phyloP scores from a whole-genome alignment of 2,113 vertebrate species.

The Mastomys natalensis region DNA sequence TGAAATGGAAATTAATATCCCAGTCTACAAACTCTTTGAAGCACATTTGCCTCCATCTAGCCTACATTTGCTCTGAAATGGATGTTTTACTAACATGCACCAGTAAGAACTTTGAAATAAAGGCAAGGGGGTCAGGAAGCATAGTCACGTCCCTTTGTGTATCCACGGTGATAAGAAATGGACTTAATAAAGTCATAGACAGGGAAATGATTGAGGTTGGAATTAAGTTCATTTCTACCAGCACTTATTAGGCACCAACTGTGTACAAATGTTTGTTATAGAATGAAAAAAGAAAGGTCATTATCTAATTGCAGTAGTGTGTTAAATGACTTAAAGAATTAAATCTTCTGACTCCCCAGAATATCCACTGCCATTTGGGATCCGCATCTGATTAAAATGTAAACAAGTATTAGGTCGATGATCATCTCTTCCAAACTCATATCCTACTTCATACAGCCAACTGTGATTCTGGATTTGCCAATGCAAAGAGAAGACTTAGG shows the following conservation, averaged over 20 bases:
- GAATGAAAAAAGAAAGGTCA: background rate
- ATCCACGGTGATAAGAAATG: background rate
- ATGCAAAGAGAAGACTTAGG: background rate
- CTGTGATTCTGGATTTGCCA: background rate
- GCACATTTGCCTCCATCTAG: background rate
- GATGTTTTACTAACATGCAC: background rate
- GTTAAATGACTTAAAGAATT: background rate
- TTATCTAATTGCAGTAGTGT: background rate
- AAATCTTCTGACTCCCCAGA: too few species aligned
- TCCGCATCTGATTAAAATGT: background rate
- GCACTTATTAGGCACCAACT: background rate
- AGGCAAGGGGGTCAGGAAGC: background rate
- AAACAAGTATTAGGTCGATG: background rate
- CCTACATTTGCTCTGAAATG: constrained; percentile 51
- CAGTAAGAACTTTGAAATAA: constrained; percentile 17
- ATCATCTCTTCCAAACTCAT: background rate
- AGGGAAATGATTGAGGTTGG: background rate
- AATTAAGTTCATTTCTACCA: background rate
- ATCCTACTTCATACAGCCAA: background rate
- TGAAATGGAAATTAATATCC: constrained; percentile 78
- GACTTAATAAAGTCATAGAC: background rate
- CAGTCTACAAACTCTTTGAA: constrained; percentile 62
- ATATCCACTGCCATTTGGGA: background rate
- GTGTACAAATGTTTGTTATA: background rate
- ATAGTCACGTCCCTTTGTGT: background rate